A percentile compares a stretch with the other conserved stretches of the same genome.
These are phyloP conservation scores for Trissonchulus sp. DNA, from an alignment of 2,888 invertebrate genomes.

Conservation along the genomic window DNA sequence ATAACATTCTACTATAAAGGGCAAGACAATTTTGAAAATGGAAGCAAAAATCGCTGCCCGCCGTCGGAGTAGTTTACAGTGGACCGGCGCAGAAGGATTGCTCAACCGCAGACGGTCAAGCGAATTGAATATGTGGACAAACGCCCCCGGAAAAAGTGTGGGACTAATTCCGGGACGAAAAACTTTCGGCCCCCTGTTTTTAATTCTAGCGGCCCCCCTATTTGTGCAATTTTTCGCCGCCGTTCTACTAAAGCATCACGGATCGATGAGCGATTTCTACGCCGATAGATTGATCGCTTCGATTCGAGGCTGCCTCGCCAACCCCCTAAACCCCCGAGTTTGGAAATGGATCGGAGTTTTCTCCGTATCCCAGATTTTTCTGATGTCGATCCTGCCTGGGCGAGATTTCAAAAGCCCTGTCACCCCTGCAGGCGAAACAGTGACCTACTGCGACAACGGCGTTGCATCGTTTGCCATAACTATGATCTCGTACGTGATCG, in stretches of 20 bases:
- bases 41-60: no score
- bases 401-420: slow-evolving; percentile 20
- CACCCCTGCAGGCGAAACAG: slow-evolving; percentile 25
- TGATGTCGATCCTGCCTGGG: slow-evolving; percentile 27
- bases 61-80: no score
- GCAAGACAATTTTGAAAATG: no score
- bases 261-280: not conserved
- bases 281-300: not conserved
- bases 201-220: slow-evolving; percentile 16
- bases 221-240: not conserved
- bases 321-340: not conserved
- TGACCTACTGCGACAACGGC: slow-evolving; percentile 28
- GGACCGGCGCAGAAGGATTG: no score
- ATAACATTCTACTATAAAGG: no score
- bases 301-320: not conserved
- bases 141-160: slow-evolving; percentile 5
- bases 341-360: slow-evolving; percentile 26
- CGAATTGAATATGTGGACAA: slow-evolving; percentile 31
- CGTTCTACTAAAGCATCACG: not conserved
- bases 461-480: slow-evolving; percentile 26
- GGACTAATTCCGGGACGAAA: slow-evolving; percentile 28
- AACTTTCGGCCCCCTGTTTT: slow-evolving; percentile 24
- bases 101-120: no score
- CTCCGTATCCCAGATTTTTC: not conserved
- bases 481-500: slow-evolving; percentile 14